Conservation (phyloP, 2,797 vertebrate genomes). For the Rhinophrynus dorsalis region DNA sequence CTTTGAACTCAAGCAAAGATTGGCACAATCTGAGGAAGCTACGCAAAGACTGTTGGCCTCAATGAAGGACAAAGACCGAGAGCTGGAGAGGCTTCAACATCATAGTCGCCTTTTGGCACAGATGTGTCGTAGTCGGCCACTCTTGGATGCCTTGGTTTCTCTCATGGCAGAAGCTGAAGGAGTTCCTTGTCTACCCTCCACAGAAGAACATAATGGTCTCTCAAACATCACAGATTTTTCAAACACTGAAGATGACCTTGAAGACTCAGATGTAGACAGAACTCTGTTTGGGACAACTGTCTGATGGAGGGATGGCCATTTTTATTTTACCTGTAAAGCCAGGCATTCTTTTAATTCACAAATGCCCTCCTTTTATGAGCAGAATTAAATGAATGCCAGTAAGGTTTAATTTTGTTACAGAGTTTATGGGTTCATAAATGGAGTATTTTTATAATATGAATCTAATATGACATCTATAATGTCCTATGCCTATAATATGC, state of each 20-base stretch:
- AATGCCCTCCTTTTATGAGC: too few species aligned
- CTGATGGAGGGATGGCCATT: constrained; percentile 46
- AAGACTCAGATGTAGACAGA: constrained; percentile 61
- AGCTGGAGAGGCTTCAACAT: constrained; percentile 67
- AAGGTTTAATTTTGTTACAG: too few species aligned
- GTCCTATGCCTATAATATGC: too few species aligned
- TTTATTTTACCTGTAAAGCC: background rate
- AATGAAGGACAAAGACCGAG: constrained; percentile 66
- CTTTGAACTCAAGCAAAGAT: constrained; percentile 65
- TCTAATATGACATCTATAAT: too few species aligned
- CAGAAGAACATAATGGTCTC: constrained; percentile 55
- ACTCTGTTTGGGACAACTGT: constrained; percentile 76
- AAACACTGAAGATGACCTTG: constrained; percentile 63
- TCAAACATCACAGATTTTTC: constrained; percentile 56
- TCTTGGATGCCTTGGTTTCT: constrained; percentile 68
- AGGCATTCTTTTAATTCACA: background rate
- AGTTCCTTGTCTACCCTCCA: constrained; percentile 57
- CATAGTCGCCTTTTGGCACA: constrained; percentile 71
- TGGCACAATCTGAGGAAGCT: constrained; percentile 67
- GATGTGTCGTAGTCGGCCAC: constrained; percentile 66
- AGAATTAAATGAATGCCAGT: too few species aligned
- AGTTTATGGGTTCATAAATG: too few species aligned
- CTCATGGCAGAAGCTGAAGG: constrained; percentile 72
- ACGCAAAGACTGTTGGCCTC: constrained; percentile 63
- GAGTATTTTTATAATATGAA: too few species aligned